phyloP scores from a whole-genome alignment of 2,888 invertebrate genomes.

The Gastracanthus pulcherrimus region DNA sequence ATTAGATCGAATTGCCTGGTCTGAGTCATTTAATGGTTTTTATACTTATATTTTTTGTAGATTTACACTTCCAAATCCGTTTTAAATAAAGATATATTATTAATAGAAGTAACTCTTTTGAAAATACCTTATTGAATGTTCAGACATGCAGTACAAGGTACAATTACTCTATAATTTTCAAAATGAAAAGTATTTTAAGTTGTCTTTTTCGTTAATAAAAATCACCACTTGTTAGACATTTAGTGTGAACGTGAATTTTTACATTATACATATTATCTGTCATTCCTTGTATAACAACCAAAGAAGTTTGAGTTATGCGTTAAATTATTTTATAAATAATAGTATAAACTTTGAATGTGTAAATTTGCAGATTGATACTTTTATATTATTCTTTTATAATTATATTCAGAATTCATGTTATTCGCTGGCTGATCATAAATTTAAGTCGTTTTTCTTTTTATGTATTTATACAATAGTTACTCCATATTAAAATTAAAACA shows the following conservation, averaged over 20 bases:
- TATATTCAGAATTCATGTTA: conserved; percentile 36
- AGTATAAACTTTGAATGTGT: conserved; percentile 56
- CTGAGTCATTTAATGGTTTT: conserved; percentile 71
- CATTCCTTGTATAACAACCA: conserved; percentile 51
- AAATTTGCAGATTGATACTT: conserved; percentile 42
- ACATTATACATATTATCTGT: conserved; percentile 55
- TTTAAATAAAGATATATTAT: conserved; percentile 68
- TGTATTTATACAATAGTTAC: conserved; percentile 48
- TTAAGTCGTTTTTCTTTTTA: conserved; percentile 13
- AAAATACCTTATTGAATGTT: conserved; percentile 71
- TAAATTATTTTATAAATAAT: conserved; percentile 58
- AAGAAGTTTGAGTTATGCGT: conserved; percentile 56
- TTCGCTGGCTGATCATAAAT: conserved; percentile 25
- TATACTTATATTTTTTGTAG: conserved; percentile 76
- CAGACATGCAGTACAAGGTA: conserved; percentile 71
- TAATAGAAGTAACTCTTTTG: conserved; percentile 67
- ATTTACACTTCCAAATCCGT: conserved; percentile 73
- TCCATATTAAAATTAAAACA: conserved; percentile 57
- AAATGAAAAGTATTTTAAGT: conserved; percentile 65
- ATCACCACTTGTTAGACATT: conserved; percentile 58
- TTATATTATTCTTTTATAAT: conserved; percentile 42
- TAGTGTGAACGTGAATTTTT: conserved; percentile 54
- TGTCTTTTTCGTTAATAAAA: conserved; percentile 61
- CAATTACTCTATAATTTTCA: conserved; percentile 67
- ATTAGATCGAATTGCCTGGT: conserved; percentile 62